Percentiles rank a stretch among this genome's conserved stretches.
Evolutionary conservation across 2,888 invertebrate species (phyloP).

Genomic region (Drosophila greeni): DNA sequence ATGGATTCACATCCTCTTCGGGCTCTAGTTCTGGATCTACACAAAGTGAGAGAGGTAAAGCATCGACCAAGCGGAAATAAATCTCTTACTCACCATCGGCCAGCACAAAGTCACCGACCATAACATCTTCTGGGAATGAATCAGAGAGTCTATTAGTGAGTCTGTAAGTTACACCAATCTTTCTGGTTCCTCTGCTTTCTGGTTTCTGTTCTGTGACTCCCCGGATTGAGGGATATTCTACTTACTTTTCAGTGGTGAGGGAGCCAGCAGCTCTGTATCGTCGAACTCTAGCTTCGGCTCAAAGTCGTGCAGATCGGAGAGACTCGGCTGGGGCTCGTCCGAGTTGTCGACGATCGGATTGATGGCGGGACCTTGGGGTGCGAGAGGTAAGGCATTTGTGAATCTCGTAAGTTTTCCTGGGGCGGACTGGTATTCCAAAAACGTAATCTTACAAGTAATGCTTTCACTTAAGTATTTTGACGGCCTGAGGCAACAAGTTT

Average conservation of each 20-base stretch:
- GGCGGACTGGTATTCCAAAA: conserved; percentile 62
- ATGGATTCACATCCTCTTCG: conserved; percentile 72
- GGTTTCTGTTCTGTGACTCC: background rate
- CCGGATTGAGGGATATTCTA: background rate
- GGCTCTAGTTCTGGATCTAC: conserved; percentile 70
- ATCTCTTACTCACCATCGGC: conserved; percentile 69
- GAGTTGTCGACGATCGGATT: conserved; percentile 79
- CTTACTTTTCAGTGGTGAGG: conserved; percentile 85
- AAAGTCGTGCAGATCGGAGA: conserved; percentile 94
- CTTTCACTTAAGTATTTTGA: conserved; percentile 72
- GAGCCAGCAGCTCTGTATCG: conserved; percentile 91
- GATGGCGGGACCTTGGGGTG: conserved; percentile 76
- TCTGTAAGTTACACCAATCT: background rate
- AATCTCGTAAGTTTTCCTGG: conserved; percentile 65
- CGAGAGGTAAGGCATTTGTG: conserved; percentile 50
- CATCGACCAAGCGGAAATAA: too few species aligned
- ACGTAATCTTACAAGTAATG: conserved; percentile 69
- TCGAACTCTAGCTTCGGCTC: conserved; percentile 98
- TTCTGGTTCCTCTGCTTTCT: background rate
- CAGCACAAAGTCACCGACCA: conserved; percentile 77
- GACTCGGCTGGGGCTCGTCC: conserved; percentile 90
- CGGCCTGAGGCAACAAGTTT: conserved; percentile 72
- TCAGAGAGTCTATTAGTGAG: conserved; percentile 21
- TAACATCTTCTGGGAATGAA: conserved; percentile 74
- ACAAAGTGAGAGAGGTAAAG: background rate